Conservation (phyloP, 2,797 vertebrate genomes). For the Gallinago nigripennis region DNA sequence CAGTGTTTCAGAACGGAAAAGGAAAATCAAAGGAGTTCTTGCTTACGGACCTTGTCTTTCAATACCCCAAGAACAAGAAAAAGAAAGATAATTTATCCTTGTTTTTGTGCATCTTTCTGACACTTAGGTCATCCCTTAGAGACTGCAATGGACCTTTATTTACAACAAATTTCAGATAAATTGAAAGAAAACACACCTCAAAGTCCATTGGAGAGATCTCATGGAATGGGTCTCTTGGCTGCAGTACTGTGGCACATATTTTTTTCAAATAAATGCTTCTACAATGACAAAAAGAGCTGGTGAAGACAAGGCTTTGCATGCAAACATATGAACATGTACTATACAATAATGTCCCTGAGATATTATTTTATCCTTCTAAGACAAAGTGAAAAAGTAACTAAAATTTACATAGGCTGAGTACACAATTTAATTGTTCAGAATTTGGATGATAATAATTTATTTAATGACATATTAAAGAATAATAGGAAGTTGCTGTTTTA, state of each 20-base stretch:
- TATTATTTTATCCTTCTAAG: neutral
- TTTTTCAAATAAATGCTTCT: conserved; percentile 26
- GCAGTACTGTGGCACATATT: neutral
- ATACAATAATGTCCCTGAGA: neutral
- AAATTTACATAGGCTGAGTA: neutral
- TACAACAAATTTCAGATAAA: neutral
- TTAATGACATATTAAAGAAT: neutral
- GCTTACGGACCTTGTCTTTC: neutral
- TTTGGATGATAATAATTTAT: neutral
- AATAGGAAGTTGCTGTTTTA: neutral
- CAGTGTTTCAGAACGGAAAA: neutral
- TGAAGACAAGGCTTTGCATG: neutral
- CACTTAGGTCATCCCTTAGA: neutral
- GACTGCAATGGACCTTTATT: neutral
- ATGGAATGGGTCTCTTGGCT: neutral
- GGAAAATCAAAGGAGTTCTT: neutral
- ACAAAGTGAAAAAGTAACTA: neutral
- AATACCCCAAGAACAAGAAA: neutral
- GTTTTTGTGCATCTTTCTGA: neutral
- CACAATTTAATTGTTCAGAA: neutral
- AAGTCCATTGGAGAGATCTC: neutral
- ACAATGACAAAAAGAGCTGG: neutral
- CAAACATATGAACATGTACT: neutral
- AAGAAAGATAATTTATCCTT: neutral
- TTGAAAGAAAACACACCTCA: conserved; percentile 8